phyloP scores from a whole-genome alignment of 2,113 vertebrate species.

The Ivindomyrus marchei region DNA sequence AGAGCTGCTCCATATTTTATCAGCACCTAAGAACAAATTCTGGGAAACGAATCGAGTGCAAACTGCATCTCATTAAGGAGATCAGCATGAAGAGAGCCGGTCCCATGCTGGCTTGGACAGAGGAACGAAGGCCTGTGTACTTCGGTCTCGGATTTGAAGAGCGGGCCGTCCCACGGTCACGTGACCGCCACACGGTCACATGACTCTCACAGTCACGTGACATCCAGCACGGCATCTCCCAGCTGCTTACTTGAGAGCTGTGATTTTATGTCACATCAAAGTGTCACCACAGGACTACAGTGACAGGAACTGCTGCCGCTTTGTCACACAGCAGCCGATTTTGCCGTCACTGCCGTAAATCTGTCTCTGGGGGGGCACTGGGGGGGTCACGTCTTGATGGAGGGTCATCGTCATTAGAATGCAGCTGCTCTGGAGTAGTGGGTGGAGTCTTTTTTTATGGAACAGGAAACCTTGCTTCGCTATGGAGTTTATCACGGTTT shows the following conservation, averaged over 20 bases:
- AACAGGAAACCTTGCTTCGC: background rate
- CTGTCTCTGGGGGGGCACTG: background rate
- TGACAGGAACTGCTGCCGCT: background rate
- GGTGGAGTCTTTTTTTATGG: background rate
- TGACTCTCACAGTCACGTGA: background rate
- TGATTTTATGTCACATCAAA: background rate
- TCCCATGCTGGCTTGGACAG: background rate
- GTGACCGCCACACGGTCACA: background rate
- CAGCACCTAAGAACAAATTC: background rate
- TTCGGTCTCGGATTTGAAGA: background rate
- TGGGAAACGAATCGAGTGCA: background rate
- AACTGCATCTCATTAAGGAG: background rate
- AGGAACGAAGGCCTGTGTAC: background rate
- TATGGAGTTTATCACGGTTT: background rate
- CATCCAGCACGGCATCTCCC: too few relatives aligned
- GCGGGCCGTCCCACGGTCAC: background rate
- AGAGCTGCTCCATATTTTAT: background rate
- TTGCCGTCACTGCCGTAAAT: background rate
- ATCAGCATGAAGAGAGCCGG: background rate
- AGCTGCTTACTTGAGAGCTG: background rate
- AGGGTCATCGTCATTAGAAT: conserved; percentile 13
- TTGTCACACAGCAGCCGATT: conserved; percentile 3
- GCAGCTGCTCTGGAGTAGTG: background rate
- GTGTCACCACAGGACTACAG: background rate
- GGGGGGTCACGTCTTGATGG: conserved; percentile 6